Evolutionary conservation across 1,140 invertebrate genomes (phyloP), one percentile per base, ranked within the genome.

Genomic region (Dolichoris vasculosae): DNA sequence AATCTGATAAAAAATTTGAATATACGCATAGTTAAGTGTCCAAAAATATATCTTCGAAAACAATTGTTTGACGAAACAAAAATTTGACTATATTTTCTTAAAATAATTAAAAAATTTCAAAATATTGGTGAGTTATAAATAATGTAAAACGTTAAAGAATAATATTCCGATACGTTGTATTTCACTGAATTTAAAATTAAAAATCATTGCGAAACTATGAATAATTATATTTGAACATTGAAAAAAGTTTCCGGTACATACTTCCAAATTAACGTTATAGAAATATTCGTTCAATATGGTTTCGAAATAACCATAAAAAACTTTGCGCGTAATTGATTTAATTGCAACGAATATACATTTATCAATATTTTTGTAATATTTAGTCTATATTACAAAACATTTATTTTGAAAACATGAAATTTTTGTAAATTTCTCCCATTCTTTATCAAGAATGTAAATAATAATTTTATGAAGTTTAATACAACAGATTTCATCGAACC

Each of bases 321-420:
- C 69, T 73, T 73, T 43, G n/a, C n/a, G n/a, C 43, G 23, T 73
- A 73, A 43, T 73, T 73, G 32, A 26, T 73, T 73, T 73, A 73
- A 73, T 73, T 73, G 40, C 69, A 73, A 73, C n/a, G 38, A 73
- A 40, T 43, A 43, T 43, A 43, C 20, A 43, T 73, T 73, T 43
- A 73, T 23, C 40, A 26, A n/a, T 73, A 38, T 43, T 43, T n/a
- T 26, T 73, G 69, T 73, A 43, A 26, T 26, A 43, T 43, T 73
- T 69, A 23, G 15, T 69, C 67, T 38, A 69, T 69, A 69, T 69
- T 69, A 38, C 40, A 38, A 59, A 1, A 15, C 20, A 69, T 20
- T 69, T 20, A 40, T 69, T 35, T 38, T 69, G 40, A 38, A 69
- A 69, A 23, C 67, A 2, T 11, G 26, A n/a, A 73, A 73, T 73